Evolutionary conservation across 2,113 vertebrate genomes (phyloP).

Genomic region (Ammospiza nelsoni): DNA sequence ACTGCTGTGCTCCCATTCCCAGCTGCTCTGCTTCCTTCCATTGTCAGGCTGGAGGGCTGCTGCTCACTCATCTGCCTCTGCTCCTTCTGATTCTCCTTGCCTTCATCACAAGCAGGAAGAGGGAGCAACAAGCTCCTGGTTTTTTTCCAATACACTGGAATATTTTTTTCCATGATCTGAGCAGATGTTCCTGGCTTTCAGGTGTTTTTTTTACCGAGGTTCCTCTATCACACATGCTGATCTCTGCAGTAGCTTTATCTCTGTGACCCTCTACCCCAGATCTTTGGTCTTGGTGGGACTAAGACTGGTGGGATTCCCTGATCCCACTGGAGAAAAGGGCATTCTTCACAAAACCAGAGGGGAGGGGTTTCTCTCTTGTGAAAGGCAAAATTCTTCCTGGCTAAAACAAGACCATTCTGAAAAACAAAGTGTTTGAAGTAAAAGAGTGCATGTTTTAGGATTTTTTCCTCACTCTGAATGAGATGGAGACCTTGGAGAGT

Average conservation of each 20-base stretch:
- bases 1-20: neutral
- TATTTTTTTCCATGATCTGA: neutral
- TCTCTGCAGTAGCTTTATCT: neutral
- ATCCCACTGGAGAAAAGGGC: neutral
- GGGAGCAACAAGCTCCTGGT: neutral
- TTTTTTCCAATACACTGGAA: constrained; percentile 12
- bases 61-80: neutral
- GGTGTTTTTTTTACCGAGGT: neutral
- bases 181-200: constrained; percentile 31
- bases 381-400: neutral
- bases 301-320: neutral
- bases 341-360: neutral
- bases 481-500: neutral
- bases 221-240: neutral
- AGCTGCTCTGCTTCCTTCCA: neutral
- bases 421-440: neutral
- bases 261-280: neutral
- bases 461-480: neutral
- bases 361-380: neutral
- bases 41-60: constrained; percentile 13
- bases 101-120: constrained; percentile 34
- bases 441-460: neutral
- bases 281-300: neutral
- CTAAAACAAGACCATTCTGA: neutral
- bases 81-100: neutral